Evolutionary conservation across 37 sponge, comb jelly and placozoan species (phyloP).

Genomic region (Halisarca cf. caerulea): DNA sequence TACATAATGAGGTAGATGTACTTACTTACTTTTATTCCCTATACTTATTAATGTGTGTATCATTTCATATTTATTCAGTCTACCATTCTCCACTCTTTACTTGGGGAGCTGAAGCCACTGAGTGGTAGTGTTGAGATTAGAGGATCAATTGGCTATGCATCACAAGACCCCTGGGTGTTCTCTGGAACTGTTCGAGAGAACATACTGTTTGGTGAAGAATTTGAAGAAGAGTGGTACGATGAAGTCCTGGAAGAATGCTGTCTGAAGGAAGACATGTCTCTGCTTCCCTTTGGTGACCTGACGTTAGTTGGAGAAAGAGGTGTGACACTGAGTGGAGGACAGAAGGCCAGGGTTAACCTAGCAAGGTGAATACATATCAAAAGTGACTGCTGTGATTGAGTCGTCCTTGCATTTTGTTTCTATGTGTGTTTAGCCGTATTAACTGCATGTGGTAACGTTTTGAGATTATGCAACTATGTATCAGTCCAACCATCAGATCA

Average conservation of each 20-base stretch:
- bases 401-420: too few species aligned
- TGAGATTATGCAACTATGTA: too few species aligned
- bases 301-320: conserved; percentile 59
- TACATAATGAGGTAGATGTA: neutral
- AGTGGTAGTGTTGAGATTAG: conserved; percentile 29
- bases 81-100: conserved; percentile 36
- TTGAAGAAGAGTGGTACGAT: conserved; percentile 43
- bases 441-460: too few species aligned
- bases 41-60: too few species aligned
- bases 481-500: too few species aligned
- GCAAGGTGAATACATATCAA: conserved; percentile 67
- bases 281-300: conserved; percentile 41
- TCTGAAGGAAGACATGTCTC: conserved; percentile 46
- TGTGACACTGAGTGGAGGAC: conserved; percentile 62
- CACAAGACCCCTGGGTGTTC: conserved; percentile 63
- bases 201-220: conserved; percentile 45
- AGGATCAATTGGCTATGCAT: conserved; percentile 38
- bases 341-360: conserved; percentile 52
- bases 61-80: too few species aligned
- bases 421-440: too few species aligned
- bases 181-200: conserved; percentile 60
- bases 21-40: neutral
- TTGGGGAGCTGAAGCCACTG: conserved; percentile 44
- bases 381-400: too few species aligned
- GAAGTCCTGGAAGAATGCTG: conserved; percentile 48